Evolutionary conservation across 92 coral and sea anemone species (phyloP), one percentile per base, ranked within the genome.

Genomic region (Parazoanthus darwini): DNA sequence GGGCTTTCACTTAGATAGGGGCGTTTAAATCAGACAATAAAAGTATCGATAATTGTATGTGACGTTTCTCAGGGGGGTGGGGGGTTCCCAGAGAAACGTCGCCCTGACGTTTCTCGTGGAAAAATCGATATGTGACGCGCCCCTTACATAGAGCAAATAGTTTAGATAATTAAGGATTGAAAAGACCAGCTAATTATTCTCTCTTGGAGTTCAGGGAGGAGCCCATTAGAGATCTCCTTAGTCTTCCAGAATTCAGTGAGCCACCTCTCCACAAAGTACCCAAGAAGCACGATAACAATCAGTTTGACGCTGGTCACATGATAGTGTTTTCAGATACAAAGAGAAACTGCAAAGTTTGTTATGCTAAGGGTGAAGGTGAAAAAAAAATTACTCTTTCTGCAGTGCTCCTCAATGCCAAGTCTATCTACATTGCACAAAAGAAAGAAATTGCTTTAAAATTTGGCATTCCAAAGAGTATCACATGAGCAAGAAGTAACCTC

Each of bases 391-490:
- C 74, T 56, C 85, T 33, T 81, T 81, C 85, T 81, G 85, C 25
- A 56, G 50, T 58, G 51, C 74, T 81, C 15, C 74, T 15, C 84
- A 56, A 48, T 56, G 46, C 71, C 71, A 80, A 29, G 84, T 80
- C 23, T 80, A 54, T 80, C 59, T 46, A 23, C 82, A 48, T 29
- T 43, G 63, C 82, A 78, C 63, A 44, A 78, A 78, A 29, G 84
- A 80, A 13, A 80, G 84, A 15, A 56, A 80, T 35, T 80, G 84
- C 59, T 80, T 80, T 37, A 26, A 56, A 80, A 18, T 80, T 80
- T 80, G 70, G 84, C 84, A 80, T 54, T 80, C 43, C 23, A 80
- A 80, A 80, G 84, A 80, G 71, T 54, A 48, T 80, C 44, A 80
- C 8, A 67, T 6, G 3, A 67, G 33, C 73, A 67, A 67, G 73